Base-by-base conservation (phyloP, 2,888 invertebrate genomes). In the Aplocera efformata region DNA sequence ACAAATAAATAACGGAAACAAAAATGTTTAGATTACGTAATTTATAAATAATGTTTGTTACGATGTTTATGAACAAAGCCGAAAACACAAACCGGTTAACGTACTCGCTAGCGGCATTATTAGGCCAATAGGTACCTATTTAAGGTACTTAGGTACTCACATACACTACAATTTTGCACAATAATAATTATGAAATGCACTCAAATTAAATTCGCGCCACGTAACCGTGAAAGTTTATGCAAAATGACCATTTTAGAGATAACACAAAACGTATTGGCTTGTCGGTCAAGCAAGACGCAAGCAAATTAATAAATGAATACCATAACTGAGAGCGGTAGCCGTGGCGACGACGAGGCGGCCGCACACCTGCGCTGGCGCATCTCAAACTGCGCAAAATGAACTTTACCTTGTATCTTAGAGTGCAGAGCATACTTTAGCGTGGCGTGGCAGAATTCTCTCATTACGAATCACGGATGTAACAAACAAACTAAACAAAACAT, bases 221-320 rank as follows among this genome's bases (percentile, higher is more conserved):
- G 2, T 17, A 17, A 17, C 1, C 22, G 22, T 22, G 22, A 22
- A 22, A 22, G 22, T 22, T 22, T 22, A 29, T 9, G 24, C 29
- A 10, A 29, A 6, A 32, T 26, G 43, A 51, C 44, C 37, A 27
- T 29, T 47, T 29, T 36, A 50, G 46, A 48, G 46, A 48, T 52
- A 54, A 61, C 24, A 39, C 63, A 61, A 63, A 72, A 71, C 61
- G 60, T 68, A 72, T 69, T 67, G 61, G 56, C 59, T 66, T 67
- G 71, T 67, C 71, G 75, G 77, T 79, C 79, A 79, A 71, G 74
- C 79, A 79, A 71, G 74, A 72, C 69, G 68, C 73, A 76, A 79
- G 82, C 78, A 85, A 84, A 84, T 85, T 84, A 84, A 84, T 84
- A 86, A 82, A 85, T 81, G 81, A 79, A 83, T 82, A 79, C 80